Percentiles rank a stretch among this genome's conserved stretches.
Conservation (phyloP, 2,888 invertebrate species). For the Rapana venosa region DNA sequence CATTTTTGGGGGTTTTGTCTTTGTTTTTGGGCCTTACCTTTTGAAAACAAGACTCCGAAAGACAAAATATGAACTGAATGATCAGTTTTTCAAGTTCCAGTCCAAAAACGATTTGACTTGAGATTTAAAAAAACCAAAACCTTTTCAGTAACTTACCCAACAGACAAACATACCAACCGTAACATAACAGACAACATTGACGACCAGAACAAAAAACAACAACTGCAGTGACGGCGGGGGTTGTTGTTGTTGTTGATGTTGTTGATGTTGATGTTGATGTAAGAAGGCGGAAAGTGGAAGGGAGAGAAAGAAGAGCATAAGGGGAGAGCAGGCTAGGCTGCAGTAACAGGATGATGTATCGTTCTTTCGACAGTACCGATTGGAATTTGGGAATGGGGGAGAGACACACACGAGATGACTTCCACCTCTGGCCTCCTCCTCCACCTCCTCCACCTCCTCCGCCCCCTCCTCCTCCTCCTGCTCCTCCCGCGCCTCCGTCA, state of each 20-base stretch:
- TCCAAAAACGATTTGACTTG: no score
- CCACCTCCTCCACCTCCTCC: not conserved
- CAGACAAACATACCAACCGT: not conserved
- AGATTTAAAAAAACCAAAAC: no score
- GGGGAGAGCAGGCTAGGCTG: no score
- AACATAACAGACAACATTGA: not conserved
- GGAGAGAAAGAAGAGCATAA: no score
- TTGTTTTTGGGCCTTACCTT: no score
- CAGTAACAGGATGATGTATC: conserved; percentile 40
- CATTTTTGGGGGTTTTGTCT: no score
- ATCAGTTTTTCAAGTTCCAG: no score
- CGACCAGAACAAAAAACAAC: not conserved
- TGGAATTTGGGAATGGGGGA: conserved; percentile 36
- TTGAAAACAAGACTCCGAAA: no score
- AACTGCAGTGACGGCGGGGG: not conserved
- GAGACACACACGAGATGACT: not conserved
- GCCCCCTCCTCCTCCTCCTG: not conserved
- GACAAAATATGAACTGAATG: no score
- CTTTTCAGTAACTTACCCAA: no score
- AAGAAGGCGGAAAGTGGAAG: not conserved
- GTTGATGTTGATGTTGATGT: no score
- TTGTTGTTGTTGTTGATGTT: no score
- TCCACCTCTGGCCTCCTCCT: not conserved
- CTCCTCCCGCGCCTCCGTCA: not conserved
- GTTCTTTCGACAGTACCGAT: conserved; percentile 44